Evolutionary conservation across 1,140 invertebrate species (phyloP).

Genomic region (Physella acuta): DNA sequence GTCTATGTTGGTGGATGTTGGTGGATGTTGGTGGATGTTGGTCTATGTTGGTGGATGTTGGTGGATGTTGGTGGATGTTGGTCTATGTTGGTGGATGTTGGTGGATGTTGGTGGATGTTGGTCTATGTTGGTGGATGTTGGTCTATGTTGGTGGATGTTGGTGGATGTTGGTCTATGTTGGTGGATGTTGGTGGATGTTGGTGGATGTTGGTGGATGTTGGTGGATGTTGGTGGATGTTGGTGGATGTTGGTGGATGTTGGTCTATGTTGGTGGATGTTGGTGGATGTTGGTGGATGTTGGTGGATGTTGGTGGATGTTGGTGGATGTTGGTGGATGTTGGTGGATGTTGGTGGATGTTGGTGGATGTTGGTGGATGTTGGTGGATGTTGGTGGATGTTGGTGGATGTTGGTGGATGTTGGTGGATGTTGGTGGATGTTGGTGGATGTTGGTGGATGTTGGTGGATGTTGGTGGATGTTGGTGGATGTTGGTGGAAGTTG

Average conservation of each 20-base stretch:
- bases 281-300: neutral
- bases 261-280: neutral
- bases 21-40: no score
- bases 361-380: neutral
- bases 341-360: neutral
- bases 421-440: constrained; percentile 1
- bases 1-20: neutral
- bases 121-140: neutral
- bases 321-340: neutral
- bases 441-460: neutral
- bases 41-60: neutral
- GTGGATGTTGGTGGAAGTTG: neutral
- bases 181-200: constrained; percentile 1
- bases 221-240: neutral
- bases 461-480: neutral
- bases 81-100: no score
- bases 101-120: neutral
- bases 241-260: neutral
- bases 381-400: neutral
- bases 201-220: neutral
- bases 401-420: neutral
- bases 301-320: constrained; percentile 1
- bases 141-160: neutral
- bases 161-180: neutral
- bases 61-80: neutral